These are phyloP conservation scores for Coranthus polyacanthus DNA, from an alignment of 2,797 vertebrate species.

Conservation along the genomic window DNA sequence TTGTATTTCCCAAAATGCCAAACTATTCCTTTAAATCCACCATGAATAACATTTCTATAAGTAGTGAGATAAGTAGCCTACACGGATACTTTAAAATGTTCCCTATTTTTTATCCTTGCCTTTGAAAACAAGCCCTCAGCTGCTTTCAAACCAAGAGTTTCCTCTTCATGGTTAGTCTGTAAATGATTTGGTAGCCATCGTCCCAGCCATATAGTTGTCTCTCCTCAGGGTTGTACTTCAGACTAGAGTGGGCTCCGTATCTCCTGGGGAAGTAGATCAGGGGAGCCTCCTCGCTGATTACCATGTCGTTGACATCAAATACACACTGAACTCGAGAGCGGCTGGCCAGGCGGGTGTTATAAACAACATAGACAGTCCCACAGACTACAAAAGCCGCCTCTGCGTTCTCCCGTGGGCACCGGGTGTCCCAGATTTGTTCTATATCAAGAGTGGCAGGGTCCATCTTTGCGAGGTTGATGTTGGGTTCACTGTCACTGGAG, in stretches of 20 bases:
- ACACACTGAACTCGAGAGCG: conserved; percentile 94
- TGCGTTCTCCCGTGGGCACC: conserved; percentile 91
- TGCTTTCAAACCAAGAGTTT: conserved; percentile 83
- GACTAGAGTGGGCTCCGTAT: conserved; percentile 92
- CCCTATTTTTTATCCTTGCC: background rate
- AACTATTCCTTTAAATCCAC: background rate
- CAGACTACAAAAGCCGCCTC: conserved; percentile 95
- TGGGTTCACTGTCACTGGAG: conserved; percentile 87
- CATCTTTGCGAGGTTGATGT: conserved; percentile 94
- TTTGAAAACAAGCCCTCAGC: conserved; percentile 22
- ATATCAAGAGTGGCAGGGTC: conserved; percentile 92
- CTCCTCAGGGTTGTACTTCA: conserved; percentile 94
- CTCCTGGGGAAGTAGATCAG: conserved; percentile 95
- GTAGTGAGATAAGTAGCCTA: background rate
- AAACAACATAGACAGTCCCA: conserved; percentile 94
- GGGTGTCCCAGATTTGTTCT: conserved; percentile 97
- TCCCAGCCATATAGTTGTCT: conserved; percentile 97
- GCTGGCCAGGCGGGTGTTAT: conserved; percentile 93
- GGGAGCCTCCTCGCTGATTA: conserved; percentile 89
- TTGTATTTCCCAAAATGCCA: no score
- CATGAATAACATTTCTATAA: background rate
- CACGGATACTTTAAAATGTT: background rate
- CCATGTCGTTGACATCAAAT: conserved; percentile 92
- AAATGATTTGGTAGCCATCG: conserved; percentile 96
- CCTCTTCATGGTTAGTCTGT: conserved; percentile 92